Conservation (phyloP, 2,888 invertebrate genomes). For the Odiellus spinosus region DNA sequence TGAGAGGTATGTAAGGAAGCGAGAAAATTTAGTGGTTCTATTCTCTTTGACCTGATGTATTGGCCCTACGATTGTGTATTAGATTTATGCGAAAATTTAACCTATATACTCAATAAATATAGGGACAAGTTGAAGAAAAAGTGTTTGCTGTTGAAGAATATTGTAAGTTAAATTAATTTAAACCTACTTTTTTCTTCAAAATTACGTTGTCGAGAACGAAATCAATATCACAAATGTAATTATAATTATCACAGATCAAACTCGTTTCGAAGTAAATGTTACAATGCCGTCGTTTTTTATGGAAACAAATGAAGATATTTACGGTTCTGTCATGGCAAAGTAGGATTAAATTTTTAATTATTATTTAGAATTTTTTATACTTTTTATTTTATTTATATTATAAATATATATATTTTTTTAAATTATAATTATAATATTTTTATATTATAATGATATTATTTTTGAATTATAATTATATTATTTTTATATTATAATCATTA, state of each 20-base stretch:
- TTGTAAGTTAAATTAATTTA: background rate
- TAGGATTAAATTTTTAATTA: no score
- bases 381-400: background rate
- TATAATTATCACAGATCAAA: slow-evolving; percentile 43
- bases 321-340: slow-evolving; percentile 81
- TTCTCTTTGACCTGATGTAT: no score
- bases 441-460: no score
- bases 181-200: background rate
- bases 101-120: no score
- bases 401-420: background rate
- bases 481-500: no score
- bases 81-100: no score
- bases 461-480: no score
- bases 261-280: slow-evolving; percentile 85
- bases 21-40: no score
- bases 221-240: background rate
- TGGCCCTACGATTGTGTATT: no score
- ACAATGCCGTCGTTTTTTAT: slow-evolving; percentile 90
- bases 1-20: no score
- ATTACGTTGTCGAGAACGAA: background rate
- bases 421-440: no score
- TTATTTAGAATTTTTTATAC: slow-evolving; percentile 9
- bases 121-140: slow-evolving; percentile 1
- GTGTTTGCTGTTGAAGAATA: background rate
- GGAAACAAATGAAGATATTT: slow-evolving; percentile 63